Base-by-base conservation (phyloP, 2,888 invertebrate genomes). In the Spialia ferax region DNA sequence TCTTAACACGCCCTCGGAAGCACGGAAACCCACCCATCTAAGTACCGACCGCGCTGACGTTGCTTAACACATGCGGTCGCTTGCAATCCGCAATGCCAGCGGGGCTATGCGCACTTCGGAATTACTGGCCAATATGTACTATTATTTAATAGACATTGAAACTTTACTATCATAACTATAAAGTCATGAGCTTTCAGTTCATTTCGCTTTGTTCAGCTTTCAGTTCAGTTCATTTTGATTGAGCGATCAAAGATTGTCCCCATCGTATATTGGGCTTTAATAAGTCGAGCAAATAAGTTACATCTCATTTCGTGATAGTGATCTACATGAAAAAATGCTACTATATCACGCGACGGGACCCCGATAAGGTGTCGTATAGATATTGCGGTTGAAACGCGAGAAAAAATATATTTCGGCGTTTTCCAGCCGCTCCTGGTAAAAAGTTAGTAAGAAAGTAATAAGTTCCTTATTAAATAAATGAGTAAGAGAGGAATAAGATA, bases 291-390 rank as follows among this genome's bases (percentile, higher is more conserved):
- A 81, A 87, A 86, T 86, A 87, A 86, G 82, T 86, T 84, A 88
- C 88, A 88, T 88, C 88, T 87, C 80, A 84, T 88, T 89, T 84
- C 74, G 76, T 77, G 88, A 88, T 89, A 77, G 72, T 67, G 65
- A 87, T 88, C 88, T 81, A 79, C 80, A 81, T 71, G 79, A 79
- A 80, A 79, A 75, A 79, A 82, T 76, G 78, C 73, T 64, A 76
- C 68, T 69, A 56, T 73, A 80, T 77, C 88, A 88, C 88, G 88
- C 88, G 69, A 88, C 62, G 23, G 23, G 23, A n/a, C 13, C n/a
- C 26, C 20, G n/a, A n/a, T 23, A 52, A 26, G 52, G 23, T 52
- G 52, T 26, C 4, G 13, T 50, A n/a, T n/a, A 23, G 13, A 52
- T 23, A n/a, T 22, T 23, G 45, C 20, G 20, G 18, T 45, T 20